Base-by-base conservation (phyloP, 2,113 vertebrate species). In the Hemiscyllium ocellatum region DNA sequence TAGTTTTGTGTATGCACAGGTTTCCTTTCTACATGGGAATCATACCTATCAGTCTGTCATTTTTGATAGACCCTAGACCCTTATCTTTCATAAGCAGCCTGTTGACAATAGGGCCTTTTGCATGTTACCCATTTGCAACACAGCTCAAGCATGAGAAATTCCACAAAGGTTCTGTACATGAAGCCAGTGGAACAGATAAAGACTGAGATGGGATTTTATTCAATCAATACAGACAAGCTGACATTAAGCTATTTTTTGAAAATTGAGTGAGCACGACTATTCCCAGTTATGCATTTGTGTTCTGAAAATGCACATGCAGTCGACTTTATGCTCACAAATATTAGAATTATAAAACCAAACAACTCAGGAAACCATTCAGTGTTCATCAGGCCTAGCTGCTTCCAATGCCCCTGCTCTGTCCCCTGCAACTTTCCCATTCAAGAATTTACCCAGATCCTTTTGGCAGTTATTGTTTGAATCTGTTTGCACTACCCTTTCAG, bases 71-170 rank as follows among this genome's bases (percentile, higher is more conserved):
- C 65, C 89, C 17, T 37, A 17, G 13, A 66, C 33, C 37, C 61
- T 91, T 91, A 90, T 90, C 87, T 91, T 20, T 37, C 33, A 37
- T 8, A 66, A 91, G 66, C 89, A 91, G 61, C 61, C 89, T 91
- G 61, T 66, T 66, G 56, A 17, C 33, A 91, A 66, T 20, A 66
- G 33, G 33, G 33, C 89, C n/a, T 91, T 65, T 91, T 66, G 89
- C 56, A 61, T 17, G 17, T 42, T 42, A 19, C 78, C 78, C 78
- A 83, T 83, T 78, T 83, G 78, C 78, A 83, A 83, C 15, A 83
- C n/a, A 83, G n/a, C 78, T 83, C 78, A 83, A 42, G 78, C 61
- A 37, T 20, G 24, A 37, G 56, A 20, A 91, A 66, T 61, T 91
- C 61, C 6, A 17, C 15, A 1, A 91, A 66, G 61, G 7, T 91